Evolutionary conservation across 2,113 vertebrate species (phyloP).

Genomic region (Erpornis zantholeuca): DNA sequence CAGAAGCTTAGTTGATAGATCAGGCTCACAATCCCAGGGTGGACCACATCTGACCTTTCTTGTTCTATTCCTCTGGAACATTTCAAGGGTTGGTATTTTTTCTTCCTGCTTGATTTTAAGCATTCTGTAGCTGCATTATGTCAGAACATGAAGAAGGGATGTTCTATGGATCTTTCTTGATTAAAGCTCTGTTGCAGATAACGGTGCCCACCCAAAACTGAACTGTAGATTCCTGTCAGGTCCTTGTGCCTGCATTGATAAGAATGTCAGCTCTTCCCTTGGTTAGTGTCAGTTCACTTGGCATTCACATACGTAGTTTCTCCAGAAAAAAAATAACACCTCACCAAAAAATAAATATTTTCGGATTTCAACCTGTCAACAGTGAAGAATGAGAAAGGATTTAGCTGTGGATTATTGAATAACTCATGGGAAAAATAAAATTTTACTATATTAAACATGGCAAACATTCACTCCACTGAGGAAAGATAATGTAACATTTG

Average conservation of each 20-base stretch:
- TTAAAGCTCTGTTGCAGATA: not conserved
- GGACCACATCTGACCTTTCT: not conserved
- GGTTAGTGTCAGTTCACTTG: fast-evolving
- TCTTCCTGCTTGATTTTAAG: not conserved
- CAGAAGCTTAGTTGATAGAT: not conserved
- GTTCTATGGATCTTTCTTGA: not conserved
- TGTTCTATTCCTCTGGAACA: not conserved
- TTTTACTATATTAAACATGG: not conserved
- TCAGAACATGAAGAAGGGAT: not conserved
- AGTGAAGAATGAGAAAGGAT: not conserved
- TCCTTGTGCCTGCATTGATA: not conserved
- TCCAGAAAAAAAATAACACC: not conserved
- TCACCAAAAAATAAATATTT: not conserved
- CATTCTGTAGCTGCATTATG: not conserved
- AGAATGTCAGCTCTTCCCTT: not conserved
- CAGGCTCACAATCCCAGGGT: not conserved
- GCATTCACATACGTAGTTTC: not conserved
- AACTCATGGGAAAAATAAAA: not conserved
- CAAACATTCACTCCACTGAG: not conserved
- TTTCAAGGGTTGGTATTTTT: not conserved
- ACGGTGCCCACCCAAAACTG: not conserved
- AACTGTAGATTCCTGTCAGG: not conserved
- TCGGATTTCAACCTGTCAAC: not conserved
- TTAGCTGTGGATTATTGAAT: not conserved
- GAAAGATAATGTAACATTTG: not conserved